phyloP scores from a whole-genome alignment of 2,888 invertebrate genomes.

The Fissipunctia ypsillon region DNA sequence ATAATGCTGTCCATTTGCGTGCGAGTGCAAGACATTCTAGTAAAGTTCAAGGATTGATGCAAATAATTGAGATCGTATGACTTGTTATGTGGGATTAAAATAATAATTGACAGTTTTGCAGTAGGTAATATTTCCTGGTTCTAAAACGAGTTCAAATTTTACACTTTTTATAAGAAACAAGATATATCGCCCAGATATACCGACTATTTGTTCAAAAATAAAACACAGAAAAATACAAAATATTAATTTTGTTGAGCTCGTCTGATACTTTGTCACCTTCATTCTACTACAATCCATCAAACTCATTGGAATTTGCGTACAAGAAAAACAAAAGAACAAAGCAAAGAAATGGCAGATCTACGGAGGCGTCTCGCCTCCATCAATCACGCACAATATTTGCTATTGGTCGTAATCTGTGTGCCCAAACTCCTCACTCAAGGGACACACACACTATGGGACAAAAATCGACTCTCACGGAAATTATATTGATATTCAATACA shows the following conservation, averaged over 20 bases:
- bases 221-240: slow-evolving; percentile 34
- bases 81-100: not conserved
- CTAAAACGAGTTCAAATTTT: not conserved
- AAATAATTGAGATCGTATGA: not conserved
- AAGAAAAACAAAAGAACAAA: slow-evolving; percentile 78
- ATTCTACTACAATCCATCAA: slow-evolving; percentile 60
- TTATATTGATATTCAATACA: slow-evolving; percentile 91
- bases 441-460: slow-evolving; percentile 86
- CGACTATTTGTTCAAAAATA: slow-evolving; percentile 42
- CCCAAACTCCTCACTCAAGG: slow-evolving; percentile 86
- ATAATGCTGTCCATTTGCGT: slow-evolving; percentile 82
- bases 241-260: slow-evolving; percentile 52
- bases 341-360: slow-evolving; percentile 77
- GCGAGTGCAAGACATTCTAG: slow-evolving; percentile 67
- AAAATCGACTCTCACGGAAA: slow-evolving; percentile 90
- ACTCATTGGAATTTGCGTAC: slow-evolving; percentile 61
- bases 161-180: slow-evolving; percentile 3
- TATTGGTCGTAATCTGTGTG: slow-evolving; percentile 88
- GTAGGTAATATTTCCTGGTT: not conserved
- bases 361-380: slow-evolving; percentile 80
- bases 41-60: slow-evolving; percentile 37
- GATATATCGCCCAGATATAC: slow-evolving; percentile 2
- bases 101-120: not conserved
- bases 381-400: slow-evolving; percentile 89
- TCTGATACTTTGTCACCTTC: slow-evolving; percentile 62